Conservation (phyloP, 2,113 vertebrate genomes). For the Anas platyrhynchos region DNA sequence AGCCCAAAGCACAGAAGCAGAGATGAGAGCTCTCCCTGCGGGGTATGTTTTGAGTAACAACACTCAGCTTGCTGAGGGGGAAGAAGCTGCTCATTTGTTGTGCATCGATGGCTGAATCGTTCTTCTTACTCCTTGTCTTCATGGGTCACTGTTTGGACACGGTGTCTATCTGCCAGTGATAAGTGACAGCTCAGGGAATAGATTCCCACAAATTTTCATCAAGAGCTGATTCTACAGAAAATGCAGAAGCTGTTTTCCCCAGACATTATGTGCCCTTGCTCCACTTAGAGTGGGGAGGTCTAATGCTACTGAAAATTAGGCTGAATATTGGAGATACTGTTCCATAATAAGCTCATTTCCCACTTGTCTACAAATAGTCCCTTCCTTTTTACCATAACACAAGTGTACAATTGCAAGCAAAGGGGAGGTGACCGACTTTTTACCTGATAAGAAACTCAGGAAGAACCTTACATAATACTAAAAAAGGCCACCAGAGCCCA, state of each 20-base stretch:
- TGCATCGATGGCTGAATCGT: not conserved
- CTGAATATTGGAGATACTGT: not conserved
- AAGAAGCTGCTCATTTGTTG: constrained; percentile 25
- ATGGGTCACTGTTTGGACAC: not conserved
- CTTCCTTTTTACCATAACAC: not conserved
- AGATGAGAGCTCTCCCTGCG: not conserved
- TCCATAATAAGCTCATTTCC: not conserved
- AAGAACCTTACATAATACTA: not conserved
- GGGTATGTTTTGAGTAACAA: not conserved
- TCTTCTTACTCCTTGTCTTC: constrained; percentile 14
- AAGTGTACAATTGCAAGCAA: not conserved
- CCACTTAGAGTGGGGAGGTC: not conserved
- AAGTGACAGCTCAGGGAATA: not conserved
- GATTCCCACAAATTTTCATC: not conserved
- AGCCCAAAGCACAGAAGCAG: not conserved
- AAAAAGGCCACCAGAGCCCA: not conserved
- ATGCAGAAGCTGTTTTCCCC: not conserved
- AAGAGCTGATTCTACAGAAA: not conserved
- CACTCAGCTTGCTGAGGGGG: not conserved
- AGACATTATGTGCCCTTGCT: not conserved
- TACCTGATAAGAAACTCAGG: not conserved
- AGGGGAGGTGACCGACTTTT: not conserved
- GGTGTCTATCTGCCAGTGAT: not conserved
- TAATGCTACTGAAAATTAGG: not conserved
- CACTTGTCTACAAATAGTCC: not conserved